Percentiles rank a stretch among this genome's conserved stretches.
These are phyloP conservation scores for Megaustenia siamemsis DNA, from an alignment of 2,888 invertebrate species.

Conservation along the genomic window DNA sequence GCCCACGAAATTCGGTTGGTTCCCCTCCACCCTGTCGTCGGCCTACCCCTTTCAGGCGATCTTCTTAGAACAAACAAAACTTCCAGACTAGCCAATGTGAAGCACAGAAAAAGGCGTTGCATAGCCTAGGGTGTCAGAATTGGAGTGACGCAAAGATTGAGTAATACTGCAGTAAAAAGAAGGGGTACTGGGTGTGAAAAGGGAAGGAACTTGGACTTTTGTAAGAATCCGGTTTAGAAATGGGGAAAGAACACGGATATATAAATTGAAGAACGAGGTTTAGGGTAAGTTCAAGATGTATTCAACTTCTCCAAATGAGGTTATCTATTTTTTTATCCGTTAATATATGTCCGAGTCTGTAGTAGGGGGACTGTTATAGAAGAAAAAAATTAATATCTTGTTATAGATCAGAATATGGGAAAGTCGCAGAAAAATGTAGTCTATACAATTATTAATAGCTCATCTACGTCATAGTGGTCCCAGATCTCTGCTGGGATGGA, in stretches of 20 bases:
- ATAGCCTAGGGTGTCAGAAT: neutral
- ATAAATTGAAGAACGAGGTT: neutral
- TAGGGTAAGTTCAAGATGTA: neutral
- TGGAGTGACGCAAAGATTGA: neutral
- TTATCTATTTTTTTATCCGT: neutral
- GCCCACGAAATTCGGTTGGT: conserved; percentile 19
- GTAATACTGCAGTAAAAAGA: neutral
- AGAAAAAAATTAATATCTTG: neutral
- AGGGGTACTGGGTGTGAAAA: neutral
- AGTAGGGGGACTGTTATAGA: no score
- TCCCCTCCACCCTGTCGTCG: neutral
- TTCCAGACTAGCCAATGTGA: neutral
- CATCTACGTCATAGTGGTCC: neutral
- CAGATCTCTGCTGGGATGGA: neutral
- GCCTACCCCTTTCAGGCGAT: neutral
- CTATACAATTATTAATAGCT: conserved; percentile 1
- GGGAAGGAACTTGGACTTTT: neutral
- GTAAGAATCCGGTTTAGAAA: neutral
- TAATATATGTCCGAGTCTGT: no score
- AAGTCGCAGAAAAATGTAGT: neutral
- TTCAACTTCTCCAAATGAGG: neutral
- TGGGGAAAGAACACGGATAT: neutral
- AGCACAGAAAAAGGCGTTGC: neutral
- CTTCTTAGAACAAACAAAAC: no score
- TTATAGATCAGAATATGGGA: neutral